Conservation (phyloP, 1,140 invertebrate species). For the Chlorops oryzae region DNA sequence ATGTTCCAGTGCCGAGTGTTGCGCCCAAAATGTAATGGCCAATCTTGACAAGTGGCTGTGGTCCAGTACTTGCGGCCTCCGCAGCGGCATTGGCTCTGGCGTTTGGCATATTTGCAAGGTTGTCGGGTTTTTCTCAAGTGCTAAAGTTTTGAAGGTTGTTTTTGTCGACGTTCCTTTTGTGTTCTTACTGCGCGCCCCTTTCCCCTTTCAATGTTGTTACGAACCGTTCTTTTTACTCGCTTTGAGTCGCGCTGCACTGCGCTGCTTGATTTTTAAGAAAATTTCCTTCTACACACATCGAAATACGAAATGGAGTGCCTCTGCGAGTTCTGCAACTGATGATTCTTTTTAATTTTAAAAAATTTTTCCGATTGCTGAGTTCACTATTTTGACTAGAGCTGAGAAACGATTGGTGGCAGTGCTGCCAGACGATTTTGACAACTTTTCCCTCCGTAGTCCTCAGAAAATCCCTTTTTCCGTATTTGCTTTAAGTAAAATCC, state of each 20-base stretch:
- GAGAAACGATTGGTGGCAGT: too few relatives aligned
- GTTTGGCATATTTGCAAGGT: conserved; percentile 44
- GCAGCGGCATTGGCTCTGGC: conserved; percentile 32
- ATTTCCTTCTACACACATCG: conserved; percentile 17
- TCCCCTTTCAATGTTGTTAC: neutral
- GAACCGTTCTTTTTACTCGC: neutral
- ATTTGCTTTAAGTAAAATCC: too few relatives aligned
- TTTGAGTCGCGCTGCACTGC: conserved; percentile 5
- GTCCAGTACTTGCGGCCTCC: conserved; percentile 22
- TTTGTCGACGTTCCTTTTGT: neutral
- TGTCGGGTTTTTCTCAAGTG: neutral
- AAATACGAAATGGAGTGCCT: too few relatives aligned
- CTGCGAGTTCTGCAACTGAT: too few relatives aligned
- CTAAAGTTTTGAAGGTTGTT: neutral
- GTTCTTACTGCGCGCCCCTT: neutral
- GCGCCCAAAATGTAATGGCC: conserved; percentile 86
- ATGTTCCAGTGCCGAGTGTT: conserved; percentile 85
- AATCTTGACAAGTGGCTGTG: conserved; percentile 78
- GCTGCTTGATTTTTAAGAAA: conserved; percentile 1
- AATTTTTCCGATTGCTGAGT: conserved; percentile 1
- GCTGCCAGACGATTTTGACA: too few relatives aligned
- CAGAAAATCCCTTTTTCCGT: too few relatives aligned
- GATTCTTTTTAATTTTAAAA: too few relatives aligned
- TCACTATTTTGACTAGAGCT: conserved; percentile 1
- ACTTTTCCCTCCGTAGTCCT: too few relatives aligned